Evolutionary conservation across 2,113 vertebrate genomes (phyloP).

Genomic region (Leucoraja erinaceus): DNA sequence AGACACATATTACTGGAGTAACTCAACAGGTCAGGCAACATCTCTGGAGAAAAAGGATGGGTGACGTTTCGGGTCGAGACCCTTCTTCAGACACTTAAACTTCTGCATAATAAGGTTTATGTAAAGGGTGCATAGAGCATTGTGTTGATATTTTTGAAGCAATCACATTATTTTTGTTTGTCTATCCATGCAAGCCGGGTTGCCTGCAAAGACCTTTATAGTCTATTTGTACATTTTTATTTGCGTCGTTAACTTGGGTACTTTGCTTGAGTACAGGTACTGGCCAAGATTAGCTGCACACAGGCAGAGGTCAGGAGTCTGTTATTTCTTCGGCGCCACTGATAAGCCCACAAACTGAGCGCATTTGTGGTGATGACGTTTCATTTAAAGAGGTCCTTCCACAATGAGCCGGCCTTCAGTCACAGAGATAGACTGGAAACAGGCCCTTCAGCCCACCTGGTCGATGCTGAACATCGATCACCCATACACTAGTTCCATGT

Average conservation of each 20-base stretch:
- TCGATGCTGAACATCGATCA: too few species aligned
- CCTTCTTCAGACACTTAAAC: too few species aligned
- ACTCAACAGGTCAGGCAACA: too few species aligned
- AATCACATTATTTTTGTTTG: not conserved
- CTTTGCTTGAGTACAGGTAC: not conserved
- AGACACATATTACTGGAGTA: too few species aligned
- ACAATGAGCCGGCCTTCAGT: not conserved
- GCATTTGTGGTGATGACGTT: not conserved
- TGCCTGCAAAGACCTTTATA: not conserved
- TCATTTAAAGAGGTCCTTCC: not conserved
- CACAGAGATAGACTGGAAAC: not conserved
- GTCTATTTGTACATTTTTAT: not conserved
- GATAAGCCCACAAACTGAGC: not conserved
- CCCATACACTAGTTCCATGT: too few species aligned
- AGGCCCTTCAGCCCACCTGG: too few species aligned
- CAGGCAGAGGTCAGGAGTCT: not conserved
- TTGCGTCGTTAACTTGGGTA: not conserved
- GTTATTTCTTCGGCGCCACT: not conserved
- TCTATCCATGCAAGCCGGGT: not conserved
- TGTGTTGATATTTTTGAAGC: not conserved
- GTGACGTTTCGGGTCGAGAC: too few species aligned
- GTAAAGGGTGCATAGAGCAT: not conserved
- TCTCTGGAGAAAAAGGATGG: too few species aligned
- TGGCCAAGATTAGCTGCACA: not conserved
- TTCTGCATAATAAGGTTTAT: not conserved